These are phyloP conservation scores for Tetranychus urticae DNA, from an alignment of 1,140 invertebrate species.

Conservation along the genomic window DNA sequence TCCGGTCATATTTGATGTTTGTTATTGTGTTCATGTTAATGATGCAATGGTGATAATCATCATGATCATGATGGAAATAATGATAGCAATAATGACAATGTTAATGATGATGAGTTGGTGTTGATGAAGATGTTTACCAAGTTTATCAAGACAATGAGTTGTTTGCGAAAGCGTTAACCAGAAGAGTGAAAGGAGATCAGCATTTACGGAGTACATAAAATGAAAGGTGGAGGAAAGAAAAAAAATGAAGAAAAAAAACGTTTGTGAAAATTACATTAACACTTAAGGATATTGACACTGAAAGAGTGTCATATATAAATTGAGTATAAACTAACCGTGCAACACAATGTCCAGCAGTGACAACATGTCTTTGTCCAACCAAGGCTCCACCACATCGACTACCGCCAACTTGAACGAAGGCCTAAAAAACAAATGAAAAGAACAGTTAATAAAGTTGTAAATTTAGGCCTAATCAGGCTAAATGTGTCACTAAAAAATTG, in stretches of 20 bases:
- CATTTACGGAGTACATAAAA: not conserved
- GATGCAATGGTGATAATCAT: no score
- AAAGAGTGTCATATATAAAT: not conserved
- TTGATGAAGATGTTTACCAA: no score
- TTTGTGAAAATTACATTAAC: not conserved
- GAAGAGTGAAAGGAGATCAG: not conserved
- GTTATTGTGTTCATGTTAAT: no score
- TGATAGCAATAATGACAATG: no score
- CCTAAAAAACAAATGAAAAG: slow-evolving; percentile 25
- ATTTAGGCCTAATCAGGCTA: no score
- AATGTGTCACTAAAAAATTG: no score
- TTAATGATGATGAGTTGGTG: no score
- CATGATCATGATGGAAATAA: no score
- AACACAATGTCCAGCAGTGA: slow-evolving; percentile 88
- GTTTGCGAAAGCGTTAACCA: not conserved
- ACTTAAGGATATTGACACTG: not conserved
- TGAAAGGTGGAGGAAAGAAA: not conserved
- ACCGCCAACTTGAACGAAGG: slow-evolving; percentile 73
- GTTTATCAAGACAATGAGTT: no score
- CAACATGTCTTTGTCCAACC: slow-evolving; percentile 69
- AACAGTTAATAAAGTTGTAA: no score
- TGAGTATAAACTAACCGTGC: slow-evolving; percentile 29
- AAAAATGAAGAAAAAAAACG: not conserved
- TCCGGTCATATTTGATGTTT: no score
- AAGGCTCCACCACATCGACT: slow-evolving; percentile 79